A percentile compares a stretch with the other conserved stretches of the same genome.
Conservation (phyloP, 2,113 vertebrate species). For the Microcebus murinus region DNA sequence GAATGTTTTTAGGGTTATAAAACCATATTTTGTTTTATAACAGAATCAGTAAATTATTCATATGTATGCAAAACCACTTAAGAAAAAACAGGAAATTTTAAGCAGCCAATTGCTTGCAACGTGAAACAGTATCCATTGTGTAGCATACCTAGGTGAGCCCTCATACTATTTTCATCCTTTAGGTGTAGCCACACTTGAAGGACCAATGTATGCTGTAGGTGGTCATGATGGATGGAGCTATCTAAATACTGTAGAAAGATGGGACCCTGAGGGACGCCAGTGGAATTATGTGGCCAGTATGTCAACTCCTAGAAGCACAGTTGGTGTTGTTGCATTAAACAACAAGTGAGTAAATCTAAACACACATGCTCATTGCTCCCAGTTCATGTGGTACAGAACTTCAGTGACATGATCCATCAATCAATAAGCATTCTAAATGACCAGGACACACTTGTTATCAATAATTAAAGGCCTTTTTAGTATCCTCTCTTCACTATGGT, state of each 20-base stretch:
- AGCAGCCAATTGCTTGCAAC: fast-evolving
- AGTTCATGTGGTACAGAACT: not conserved
- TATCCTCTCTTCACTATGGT: not conserved
- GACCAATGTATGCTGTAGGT: constrained; percentile 98
- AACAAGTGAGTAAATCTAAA: constrained; percentile 91
- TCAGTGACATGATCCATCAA: not conserved
- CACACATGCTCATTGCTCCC: not conserved
- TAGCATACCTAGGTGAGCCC: not conserved
- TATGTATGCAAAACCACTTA: constrained; percentile 13
- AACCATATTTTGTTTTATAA: not conserved
- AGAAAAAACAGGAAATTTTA: not conserved
- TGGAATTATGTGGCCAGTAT: constrained; percentile 99
- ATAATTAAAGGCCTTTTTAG: not conserved
- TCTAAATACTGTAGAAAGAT: constrained; percentile 97
- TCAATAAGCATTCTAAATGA: not conserved
- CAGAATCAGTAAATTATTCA: constrained; percentile 35
- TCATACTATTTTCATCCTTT: constrained; percentile 43
- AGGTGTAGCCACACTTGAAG: constrained; percentile 98
- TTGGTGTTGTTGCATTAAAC: constrained; percentile 95
- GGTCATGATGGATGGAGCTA: constrained; percentile 99
- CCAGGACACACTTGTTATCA: not conserved
- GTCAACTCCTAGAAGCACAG: constrained; percentile 96
- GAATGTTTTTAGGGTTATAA: not conserved
- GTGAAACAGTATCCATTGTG: not conserved
- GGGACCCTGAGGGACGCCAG: constrained; percentile 97